A percentile compares a stretch with the other conserved stretches of the same genome.
Conservation (phyloP, 1,140 invertebrate genomes). For the Varroa destructor region DNA sequence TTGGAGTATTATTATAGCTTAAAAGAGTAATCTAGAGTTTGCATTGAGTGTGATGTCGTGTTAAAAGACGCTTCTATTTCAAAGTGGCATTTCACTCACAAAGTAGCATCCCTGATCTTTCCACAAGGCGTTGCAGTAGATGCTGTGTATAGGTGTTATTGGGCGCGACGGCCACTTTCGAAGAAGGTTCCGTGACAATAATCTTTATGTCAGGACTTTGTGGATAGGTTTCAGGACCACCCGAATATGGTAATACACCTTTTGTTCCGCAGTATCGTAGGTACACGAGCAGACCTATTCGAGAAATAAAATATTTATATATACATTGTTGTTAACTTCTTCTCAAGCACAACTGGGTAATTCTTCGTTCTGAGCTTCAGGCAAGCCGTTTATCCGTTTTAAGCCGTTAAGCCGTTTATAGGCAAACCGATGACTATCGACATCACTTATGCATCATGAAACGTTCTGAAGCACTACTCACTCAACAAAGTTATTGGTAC, state of each 20-base stretch:
- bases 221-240: not conserved
- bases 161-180: not conserved
- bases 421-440: no score
- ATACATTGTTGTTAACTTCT: no score
- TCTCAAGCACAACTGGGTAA: not conserved
- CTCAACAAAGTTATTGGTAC: not conserved
- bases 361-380: not conserved
- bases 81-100: no score
- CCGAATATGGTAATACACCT: not conserved
- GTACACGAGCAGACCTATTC: constrained; percentile 3
- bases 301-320: not conserved
- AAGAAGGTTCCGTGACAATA: not conserved
- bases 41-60: no score
- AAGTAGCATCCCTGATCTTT: no score
- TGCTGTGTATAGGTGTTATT: not conserved
- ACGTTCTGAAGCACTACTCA: not conserved
- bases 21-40: no score
- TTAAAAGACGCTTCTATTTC: no score
- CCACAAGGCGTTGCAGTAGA: not conserved
- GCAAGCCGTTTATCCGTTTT: not conserved
- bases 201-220: not conserved
- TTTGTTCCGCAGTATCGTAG: not conserved
- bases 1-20: no score
- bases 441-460: no score
- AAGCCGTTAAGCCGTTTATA: not conserved